Evolutionary conservation across 2,797 vertebrate species (phyloP).

Genomic region (Micrastur ruficollis): DNA sequence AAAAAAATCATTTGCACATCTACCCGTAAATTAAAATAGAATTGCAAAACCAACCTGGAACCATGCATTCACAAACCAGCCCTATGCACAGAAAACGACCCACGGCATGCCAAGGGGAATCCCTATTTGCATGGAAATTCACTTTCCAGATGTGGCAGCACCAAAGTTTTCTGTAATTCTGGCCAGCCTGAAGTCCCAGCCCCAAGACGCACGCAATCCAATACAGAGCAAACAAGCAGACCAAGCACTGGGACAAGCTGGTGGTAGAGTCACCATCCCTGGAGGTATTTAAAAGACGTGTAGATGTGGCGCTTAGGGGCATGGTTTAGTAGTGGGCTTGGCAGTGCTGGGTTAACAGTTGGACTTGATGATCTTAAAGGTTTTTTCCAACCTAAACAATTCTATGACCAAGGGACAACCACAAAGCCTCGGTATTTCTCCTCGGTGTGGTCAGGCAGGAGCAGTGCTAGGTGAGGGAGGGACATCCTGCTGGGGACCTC

Average conservation of each 20-base stretch:
- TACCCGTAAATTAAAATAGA: background rate
- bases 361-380: too few relatives aligned
- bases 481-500: background rate
- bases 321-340: too few relatives aligned
- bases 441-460: background rate
- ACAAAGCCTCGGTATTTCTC: accelerated
- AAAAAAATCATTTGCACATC: background rate
- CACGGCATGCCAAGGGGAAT: accelerated
- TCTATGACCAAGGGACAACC: background rate
- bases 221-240: too few relatives aligned
- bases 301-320: too few relatives aligned
- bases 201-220: too few relatives aligned
- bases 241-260: too few relatives aligned
- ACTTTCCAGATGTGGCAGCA: background rate
- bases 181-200: too few relatives aligned
- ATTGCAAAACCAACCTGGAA: background rate
- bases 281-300: too few relatives aligned
- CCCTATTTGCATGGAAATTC: background rate
- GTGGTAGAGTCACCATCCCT: too few relatives aligned
- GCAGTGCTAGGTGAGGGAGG: background rate
- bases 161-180: background rate
- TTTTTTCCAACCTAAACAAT: too few relatives aligned
- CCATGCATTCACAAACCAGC: background rate
- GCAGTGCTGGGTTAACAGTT: too few relatives aligned
- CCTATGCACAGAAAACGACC: background rate